phyloP scores from a whole-genome alignment of 2,797 vertebrate species.

The Parauchenoglanis punctatus region DNA sequence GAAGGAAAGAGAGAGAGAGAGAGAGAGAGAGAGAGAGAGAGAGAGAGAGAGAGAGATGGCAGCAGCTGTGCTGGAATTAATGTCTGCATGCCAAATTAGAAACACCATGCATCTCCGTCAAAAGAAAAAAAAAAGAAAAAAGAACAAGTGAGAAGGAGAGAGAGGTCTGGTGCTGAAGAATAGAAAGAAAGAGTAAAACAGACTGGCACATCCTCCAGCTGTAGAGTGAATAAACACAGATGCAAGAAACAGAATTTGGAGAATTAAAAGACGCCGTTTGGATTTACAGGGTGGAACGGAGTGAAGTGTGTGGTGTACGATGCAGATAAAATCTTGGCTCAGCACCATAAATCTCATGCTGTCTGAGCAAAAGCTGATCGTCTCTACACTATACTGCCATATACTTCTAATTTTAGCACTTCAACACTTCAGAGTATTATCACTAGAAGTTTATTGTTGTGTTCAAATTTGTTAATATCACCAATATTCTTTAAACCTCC shows the following conservation, averaged over 20 bases:
- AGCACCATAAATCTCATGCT: slow-evolving; percentile 17
- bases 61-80: slow-evolving; percentile 93
- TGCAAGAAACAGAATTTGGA: slow-evolving; percentile 20
- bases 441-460: background rate
- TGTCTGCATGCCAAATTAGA: slow-evolving; percentile 88
- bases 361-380: slow-evolving; percentile 6
- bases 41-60: slow-evolving; percentile 69
- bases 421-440: background rate
- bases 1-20: slow-evolving; percentile 62
- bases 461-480: background rate
- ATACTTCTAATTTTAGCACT: slow-evolving; percentile 1
- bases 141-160: slow-evolving; percentile 55
- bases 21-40: slow-evolving; percentile 68
- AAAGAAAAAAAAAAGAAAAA: slow-evolving; percentile 65
- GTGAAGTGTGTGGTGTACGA: background rate
- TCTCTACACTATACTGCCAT: background rate
- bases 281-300: slow-evolving; percentile 9
- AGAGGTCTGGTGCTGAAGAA: slow-evolving; percentile 30
- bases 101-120: slow-evolving; percentile 87
- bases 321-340: slow-evolving; percentile 12
- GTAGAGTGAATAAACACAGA: slow-evolving; percentile 47
- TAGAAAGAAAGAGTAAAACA: slow-evolving; percentile 36
- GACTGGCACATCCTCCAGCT: slow-evolving; percentile 38
- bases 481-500: background rate
- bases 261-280: slow-evolving; percentile 25